Evolutionary conservation across 2,888 invertebrate genomes (phyloP).

Genomic region (Rhagium mordax): DNA sequence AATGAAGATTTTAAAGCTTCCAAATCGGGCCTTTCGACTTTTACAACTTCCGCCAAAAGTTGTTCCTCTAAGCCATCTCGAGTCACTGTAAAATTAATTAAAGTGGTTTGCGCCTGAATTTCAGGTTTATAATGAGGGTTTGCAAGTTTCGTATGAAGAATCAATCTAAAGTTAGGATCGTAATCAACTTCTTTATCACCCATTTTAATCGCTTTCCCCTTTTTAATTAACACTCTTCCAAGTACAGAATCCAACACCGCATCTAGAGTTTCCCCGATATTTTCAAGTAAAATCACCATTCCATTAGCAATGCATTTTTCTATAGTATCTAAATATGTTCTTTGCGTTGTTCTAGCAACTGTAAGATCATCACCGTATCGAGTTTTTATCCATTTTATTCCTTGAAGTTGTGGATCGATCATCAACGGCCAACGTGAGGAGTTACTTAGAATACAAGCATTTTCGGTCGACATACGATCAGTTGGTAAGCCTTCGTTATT

Average conservation of each 20-base stretch:
- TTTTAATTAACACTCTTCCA: slow-evolving; percentile 90
- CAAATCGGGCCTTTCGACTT: slow-evolving; percentile 92
- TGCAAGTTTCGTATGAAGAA: slow-evolving; percentile 93
- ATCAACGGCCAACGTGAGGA: slow-evolving; percentile 95
- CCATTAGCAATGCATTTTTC: slow-evolving; percentile 80
- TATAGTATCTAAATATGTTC: slow-evolving; percentile 87
- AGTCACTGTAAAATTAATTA: slow-evolving; percentile 97
- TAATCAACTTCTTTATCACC: slow-evolving; percentile 95
- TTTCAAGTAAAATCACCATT: slow-evolving; percentile 86
- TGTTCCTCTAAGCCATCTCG: slow-evolving; percentile 94
- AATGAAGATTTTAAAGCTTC: slow-evolving; percentile 86
- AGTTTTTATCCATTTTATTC: slow-evolving; percentile 94
- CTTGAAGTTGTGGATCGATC: slow-evolving; percentile 94
- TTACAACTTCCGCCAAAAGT: slow-evolving; percentile 92
- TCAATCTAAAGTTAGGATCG: slow-evolving; percentile 84
- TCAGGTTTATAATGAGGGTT: slow-evolving; percentile 98
- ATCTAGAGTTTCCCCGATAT: slow-evolving; percentile 90
- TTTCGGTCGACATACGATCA: slow-evolving; percentile 95
- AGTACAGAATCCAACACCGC: slow-evolving; percentile 92
- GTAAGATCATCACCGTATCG: slow-evolving; percentile 82
- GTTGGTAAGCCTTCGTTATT: slow-evolving; percentile 95
- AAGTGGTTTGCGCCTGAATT: slow-evolving; percentile 95
- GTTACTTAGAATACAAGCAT: slow-evolving; percentile 91
- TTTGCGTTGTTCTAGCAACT: slow-evolving; percentile 85
- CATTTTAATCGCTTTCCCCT: slow-evolving; percentile 86